Evolutionary conservation across 2,797 vertebrate species (phyloP).

Genomic region (Tapera naevia): DNA sequence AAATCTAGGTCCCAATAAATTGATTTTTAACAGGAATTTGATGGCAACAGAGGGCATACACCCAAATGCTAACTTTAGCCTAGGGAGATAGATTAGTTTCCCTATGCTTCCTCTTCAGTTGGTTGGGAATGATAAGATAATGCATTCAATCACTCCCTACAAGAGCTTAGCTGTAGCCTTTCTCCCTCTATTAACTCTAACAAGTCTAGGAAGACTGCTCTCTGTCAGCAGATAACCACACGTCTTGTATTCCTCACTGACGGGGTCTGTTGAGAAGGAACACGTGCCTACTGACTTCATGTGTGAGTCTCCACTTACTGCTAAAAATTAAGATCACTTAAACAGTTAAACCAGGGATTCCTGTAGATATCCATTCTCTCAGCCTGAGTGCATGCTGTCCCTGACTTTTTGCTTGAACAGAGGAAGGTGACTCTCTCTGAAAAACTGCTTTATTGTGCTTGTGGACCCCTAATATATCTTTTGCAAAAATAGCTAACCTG

Average conservation of each 20-base stretch:
- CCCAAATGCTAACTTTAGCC: conserved; percentile 35
- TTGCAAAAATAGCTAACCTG: neutral
- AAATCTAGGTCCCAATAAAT: conserved; percentile 1
- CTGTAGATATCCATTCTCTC: neutral
- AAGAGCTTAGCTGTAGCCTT: neutral
- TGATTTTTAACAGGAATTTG: conserved; percentile 49
- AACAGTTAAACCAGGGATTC: neutral
- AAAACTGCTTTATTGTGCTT: neutral
- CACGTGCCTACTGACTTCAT: neutral
- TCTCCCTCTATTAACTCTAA: neutral
- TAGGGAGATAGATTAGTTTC: conserved; percentile 20
- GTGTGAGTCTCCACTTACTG: neutral
- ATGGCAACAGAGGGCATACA: neutral
- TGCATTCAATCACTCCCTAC: neutral
- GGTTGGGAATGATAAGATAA: neutral
- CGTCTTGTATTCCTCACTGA: neutral
- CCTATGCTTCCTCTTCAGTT: conserved; percentile 4
- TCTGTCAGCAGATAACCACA: neutral
- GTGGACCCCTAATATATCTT: too few species aligned
- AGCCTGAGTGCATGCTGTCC: neutral
- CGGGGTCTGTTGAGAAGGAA: fast-evolving
- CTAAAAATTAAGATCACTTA: neutral
- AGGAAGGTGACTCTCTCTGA: neutral
- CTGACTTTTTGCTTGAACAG: neutral
- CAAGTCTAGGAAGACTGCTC: neutral